Percentiles rank a stretch among this genome's conserved stretches.
These are phyloP conservation scores for Alethe diademata DNA, from an alignment of 2,113 vertebrate species.

Conservation along the genomic window DNA sequence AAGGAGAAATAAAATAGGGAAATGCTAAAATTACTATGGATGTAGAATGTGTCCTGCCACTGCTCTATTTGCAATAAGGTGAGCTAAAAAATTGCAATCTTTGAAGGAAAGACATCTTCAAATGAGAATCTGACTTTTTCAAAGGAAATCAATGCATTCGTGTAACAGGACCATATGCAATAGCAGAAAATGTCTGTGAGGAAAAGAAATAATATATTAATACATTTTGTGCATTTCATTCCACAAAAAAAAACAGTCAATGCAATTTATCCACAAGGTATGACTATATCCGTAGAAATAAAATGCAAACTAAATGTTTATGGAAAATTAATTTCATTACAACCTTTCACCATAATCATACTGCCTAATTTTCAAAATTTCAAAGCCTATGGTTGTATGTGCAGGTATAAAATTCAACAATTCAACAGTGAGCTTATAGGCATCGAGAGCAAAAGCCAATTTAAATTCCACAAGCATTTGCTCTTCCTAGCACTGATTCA, in stretches of 20 bases:
- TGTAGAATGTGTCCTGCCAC: not conserved
- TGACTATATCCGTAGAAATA: not conserved
- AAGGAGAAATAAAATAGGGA: not conserved
- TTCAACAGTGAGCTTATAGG: not conserved
- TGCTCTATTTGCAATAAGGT: not conserved
- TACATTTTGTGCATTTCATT: not conserved
- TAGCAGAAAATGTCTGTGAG: not conserved
- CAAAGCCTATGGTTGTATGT: not conserved
- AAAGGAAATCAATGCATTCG: not conserved
- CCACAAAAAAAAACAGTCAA: not conserved
- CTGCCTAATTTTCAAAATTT: not conserved
- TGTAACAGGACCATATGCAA: not conserved
- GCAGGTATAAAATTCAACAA: not conserved
- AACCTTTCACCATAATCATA: not conserved
- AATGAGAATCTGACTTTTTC: not conserved
- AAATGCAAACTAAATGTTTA: not conserved
- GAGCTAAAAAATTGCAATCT: not conserved
- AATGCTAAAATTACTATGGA: not conserved
- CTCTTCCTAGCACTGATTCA: not conserved
- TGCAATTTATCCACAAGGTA: not conserved
- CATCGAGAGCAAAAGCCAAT: not conserved
- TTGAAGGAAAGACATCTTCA: slow-evolving; percentile 14
- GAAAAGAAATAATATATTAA: not conserved
- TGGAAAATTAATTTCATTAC: not conserved
- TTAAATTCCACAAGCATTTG: not conserved